These are phyloP conservation scores for Amiota communis DNA, from an alignment of 2,888 invertebrate genomes.

Conservation along the genomic window DNA sequence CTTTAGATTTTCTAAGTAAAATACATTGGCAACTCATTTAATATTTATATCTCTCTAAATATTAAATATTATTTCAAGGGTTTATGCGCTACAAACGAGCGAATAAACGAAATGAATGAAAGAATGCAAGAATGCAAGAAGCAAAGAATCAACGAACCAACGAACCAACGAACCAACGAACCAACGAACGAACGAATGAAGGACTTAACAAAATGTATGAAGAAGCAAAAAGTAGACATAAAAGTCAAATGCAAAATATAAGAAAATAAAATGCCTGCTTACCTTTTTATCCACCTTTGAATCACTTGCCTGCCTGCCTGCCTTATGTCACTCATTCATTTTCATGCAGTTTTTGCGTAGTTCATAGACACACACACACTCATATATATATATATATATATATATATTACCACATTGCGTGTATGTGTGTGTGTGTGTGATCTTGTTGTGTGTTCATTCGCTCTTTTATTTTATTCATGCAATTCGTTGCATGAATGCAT, in stretches of 20 bases:
- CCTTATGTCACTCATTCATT: conserved; percentile 22
- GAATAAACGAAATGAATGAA: conserved; percentile 32
- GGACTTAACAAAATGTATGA: conserved; percentile 24
- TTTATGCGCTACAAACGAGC: conserved; percentile 40
- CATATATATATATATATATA: too few species aligned
- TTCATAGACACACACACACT: not conserved
- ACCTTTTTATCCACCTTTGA: conserved; percentile 16
- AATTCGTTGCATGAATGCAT: conserved; percentile 10
- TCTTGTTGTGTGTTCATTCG: conserved; percentile 14
- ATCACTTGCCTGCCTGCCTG: conserved; percentile 8
- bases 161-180: not conserved
- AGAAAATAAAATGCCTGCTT: conserved; percentile 21
- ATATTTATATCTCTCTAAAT: conserved; percentile 74
- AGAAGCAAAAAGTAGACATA: conserved; percentile 28
- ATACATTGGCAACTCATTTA: conserved; percentile 70
- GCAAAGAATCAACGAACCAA: not conserved
- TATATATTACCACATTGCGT: not conserved
- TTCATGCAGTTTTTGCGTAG: conserved; percentile 12
- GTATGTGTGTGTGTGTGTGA: conserved; percentile 27
- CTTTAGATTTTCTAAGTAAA: conserved; percentile 73
- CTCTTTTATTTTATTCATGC: conserved; percentile 10
- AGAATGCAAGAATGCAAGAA: conserved; percentile 9
- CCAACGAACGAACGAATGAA: conserved; percentile 9
- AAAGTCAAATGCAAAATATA: too few species aligned
- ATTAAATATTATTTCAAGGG: conserved; percentile 74